Base-by-base conservation (phyloP, 2,888 invertebrate genomes). In the Himalopsyche kuldschensis region DNA sequence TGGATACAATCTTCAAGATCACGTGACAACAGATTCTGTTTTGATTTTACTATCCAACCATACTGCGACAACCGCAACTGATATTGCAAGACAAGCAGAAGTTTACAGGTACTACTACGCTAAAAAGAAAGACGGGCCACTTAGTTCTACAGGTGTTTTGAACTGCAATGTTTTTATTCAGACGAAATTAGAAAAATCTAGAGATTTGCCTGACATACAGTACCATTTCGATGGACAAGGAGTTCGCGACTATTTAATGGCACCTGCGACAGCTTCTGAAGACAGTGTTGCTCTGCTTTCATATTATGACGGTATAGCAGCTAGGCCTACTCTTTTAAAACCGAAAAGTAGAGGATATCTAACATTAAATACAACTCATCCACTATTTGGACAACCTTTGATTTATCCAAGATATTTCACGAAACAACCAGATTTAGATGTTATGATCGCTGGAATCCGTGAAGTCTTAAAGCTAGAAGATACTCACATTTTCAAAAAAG, bases 1-100 rank as follows among this genome's bases (percentile, higher is more conserved):
- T 0, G 96, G 96, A 0, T 90, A 92, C 86, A 96, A 96, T 88
- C 90, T 96, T 1, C 95, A 95, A 88, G 95, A 96, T 87, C 96
- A 96, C 87, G 92, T 95, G 0, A 95, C 95, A 0, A 92, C 93
- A 8, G 93, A 93, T 87, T 93, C 92, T 2, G 89, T 94, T 1
- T 87, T 93, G 0, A 88, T 94, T 84, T 91, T 91, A 0, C 87
- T 95, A 17, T 90, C 91, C 0, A 94, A 94, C 87, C 90, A 92
- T 88, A 92, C 93, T 0, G 90, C 93, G 0, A 93, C 93, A 5
- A 87, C 89, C 80, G 89, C 91, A 0, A 87, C 87, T 86, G 88
- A 89, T 24, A 87, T 90, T 6, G 89, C 92, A 87, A 87, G 91
- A 32, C 84, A 90, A 32, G 86, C 89, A 55, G 92, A 93, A 88